Conservation (phyloP, 1,140 invertebrate genomes). For the Drosophila kikkawai region DNA sequence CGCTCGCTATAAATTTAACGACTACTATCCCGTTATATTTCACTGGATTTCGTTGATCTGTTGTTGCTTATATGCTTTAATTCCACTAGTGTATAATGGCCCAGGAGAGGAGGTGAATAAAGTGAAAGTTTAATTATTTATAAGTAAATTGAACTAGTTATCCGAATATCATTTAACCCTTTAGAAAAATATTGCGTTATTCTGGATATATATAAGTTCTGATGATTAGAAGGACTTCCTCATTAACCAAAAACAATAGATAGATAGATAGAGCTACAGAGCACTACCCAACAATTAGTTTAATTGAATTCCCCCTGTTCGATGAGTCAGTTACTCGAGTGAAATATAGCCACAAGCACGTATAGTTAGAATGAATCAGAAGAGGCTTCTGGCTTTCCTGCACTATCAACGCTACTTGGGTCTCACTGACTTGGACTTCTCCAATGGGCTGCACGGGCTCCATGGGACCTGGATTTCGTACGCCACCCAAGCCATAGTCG, state of each 20-base stretch:
- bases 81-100: neutral
- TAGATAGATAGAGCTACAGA: neutral
- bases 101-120: constrained; percentile 1
- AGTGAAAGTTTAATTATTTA: neutral
- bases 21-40: rapidly evolving
- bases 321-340: neutral
- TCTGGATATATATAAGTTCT: neutral
- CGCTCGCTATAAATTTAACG: rapidly evolving
- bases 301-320: constrained; percentile 17
- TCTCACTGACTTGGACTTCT: constrained; percentile 36
- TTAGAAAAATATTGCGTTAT: neutral
- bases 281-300: neutral
- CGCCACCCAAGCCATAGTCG: constrained; percentile 1
- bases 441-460: constrained; percentile 11
- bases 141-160: neutral
- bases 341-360: constrained; percentile 9
- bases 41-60: neutral
- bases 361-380: neutral
- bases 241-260: neutral
- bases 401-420: constrained; percentile 59
- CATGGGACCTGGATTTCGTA: constrained; percentile 20
- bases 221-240: neutral
- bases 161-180: neutral
- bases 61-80: neutral
- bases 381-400: constrained; percentile 38